A percentile compares a stretch with the other conserved stretches of the same genome.
These are phyloP conservation scores for Aphelenchoides besseyi DNA, from an alignment of 1,140 invertebrate genomes.

Conservation along the genomic window DNA sequence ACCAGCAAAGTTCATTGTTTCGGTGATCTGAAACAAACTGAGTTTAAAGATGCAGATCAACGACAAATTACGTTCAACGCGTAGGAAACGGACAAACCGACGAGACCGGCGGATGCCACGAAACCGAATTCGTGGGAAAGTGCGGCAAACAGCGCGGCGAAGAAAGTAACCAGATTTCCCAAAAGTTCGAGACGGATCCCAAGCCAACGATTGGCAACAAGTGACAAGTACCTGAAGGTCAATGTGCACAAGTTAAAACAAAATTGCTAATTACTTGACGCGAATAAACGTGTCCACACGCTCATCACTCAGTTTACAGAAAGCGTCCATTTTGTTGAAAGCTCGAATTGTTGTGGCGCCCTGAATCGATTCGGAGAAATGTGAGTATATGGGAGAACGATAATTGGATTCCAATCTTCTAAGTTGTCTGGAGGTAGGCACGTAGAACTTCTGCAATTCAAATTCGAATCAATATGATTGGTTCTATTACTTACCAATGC, in stretches of 20 bases:
- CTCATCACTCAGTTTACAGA: slow-evolving; percentile 64
- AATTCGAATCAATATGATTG: slow-evolving; percentile 18
- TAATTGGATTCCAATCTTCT: slow-evolving; percentile 91
- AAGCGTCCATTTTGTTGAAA: slow-evolving; percentile 65
- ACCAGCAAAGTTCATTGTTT: slow-evolving; percentile 24
- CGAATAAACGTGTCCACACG: slow-evolving; percentile 64
- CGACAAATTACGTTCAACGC: slow-evolving; percentile 62
- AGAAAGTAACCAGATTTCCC: slow-evolving; percentile 67
- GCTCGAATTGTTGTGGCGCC: slow-evolving; percentile 67
- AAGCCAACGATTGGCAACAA: slow-evolving; percentile 65
- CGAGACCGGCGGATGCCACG: slow-evolving; percentile 60
- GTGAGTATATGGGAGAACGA: slow-evolving; percentile 94
- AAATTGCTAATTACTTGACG: neutral
- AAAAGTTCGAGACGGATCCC: slow-evolving; percentile 67
- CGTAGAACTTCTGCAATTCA: slow-evolving; percentile 79
- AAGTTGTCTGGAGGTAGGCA: slow-evolving; percentile 84
- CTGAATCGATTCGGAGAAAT: slow-evolving; percentile 81
- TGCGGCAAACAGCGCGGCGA: slow-evolving; percentile 66
- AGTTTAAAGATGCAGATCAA: neutral
- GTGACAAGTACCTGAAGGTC: too few species aligned
- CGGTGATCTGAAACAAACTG: slow-evolving; percentile 13
- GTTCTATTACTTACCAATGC: slow-evolving; percentile 65
- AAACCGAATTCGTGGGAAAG: slow-evolving; percentile 45
- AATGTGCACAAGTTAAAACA: too few species aligned
- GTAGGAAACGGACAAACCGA: slow-evolving; percentile 64